These are phyloP conservation scores for Synanceia verrucosa DNA, from an alignment of 2,797 vertebrate species.

Conservation along the genomic window DNA sequence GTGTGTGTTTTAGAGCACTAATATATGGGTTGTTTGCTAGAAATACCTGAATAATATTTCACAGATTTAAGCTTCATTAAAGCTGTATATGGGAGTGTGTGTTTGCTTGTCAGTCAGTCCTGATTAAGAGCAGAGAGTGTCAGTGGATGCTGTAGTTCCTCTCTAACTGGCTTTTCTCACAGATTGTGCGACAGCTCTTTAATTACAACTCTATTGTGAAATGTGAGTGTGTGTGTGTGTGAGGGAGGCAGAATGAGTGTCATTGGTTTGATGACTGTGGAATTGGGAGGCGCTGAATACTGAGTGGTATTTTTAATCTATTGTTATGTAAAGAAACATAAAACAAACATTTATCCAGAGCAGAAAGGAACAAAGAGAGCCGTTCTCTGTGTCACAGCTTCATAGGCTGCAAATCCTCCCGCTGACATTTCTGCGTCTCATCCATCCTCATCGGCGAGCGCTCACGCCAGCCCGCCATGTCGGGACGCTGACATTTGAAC, in stretches of 20 bases:
- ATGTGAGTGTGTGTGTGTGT: neutral
- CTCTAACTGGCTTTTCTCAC: slow-evolving; percentile 62
- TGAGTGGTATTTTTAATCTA: slow-evolving; percentile 64
- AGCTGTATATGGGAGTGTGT: neutral
- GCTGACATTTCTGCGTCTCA: slow-evolving; percentile 22
- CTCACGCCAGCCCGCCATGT: neutral
- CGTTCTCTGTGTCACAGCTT: slow-evolving; percentile 26
- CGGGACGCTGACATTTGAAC: slow-evolving; percentile 18
- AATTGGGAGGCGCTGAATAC: slow-evolving; percentile 53
- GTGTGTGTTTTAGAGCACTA: neutral
- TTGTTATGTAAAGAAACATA: slow-evolving; percentile 67
- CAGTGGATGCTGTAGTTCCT: slow-evolving; percentile 60
- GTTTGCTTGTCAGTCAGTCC: slow-evolving; percentile 37
- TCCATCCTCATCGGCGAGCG: neutral
- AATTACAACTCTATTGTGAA: slow-evolving; percentile 74
- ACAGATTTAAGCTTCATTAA: slow-evolving; percentile 37
- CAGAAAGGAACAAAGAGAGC: slow-evolving; percentile 49
- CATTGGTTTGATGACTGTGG: slow-evolving; percentile 61
- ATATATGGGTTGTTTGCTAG: neutral
- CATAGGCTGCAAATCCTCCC: neutral
- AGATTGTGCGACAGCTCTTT: slow-evolving; percentile 71
- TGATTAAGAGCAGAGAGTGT: slow-evolving; percentile 57
- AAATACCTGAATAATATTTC: slow-evolving; percentile 21
- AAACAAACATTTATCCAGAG: slow-evolving; percentile 72
- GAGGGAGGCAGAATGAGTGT: slow-evolving; percentile 44